Evolutionary conservation across 37 sponge, comb jelly and placozoan genomes (phyloP).

Genomic region (Geodia barretti): DNA sequence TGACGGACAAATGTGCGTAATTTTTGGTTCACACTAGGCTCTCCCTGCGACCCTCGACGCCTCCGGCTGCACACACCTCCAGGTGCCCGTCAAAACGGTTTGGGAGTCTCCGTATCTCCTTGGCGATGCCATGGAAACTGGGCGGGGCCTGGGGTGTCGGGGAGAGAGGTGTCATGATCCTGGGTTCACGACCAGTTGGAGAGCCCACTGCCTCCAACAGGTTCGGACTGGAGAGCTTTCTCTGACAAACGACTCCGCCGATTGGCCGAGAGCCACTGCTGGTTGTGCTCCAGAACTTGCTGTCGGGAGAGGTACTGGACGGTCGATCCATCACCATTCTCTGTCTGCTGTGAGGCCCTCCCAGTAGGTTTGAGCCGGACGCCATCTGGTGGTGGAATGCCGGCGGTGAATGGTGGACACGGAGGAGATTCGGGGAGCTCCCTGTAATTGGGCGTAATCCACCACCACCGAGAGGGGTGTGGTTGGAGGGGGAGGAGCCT

Average conservation of each 20-base stretch:
- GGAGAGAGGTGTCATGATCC: background rate
- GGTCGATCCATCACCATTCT: background rate
- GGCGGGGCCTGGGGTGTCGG: background rate
- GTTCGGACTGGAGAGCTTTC: background rate
- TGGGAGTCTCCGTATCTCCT: background rate
- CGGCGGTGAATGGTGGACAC: background rate
- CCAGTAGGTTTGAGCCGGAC: background rate
- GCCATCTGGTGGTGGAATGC: background rate
- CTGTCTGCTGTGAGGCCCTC: background rate
- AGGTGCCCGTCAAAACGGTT: background rate
- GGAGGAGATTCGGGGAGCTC: background rate
- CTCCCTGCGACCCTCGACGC: background rate
- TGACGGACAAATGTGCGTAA: constrained; percentile 8
- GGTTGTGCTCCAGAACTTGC: too few species aligned
- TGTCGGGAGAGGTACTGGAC: constrained; percentile 4
- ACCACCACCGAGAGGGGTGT: background rate
- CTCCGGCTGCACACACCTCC: background rate
- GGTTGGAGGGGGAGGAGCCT: background rate
- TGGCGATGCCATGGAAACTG: background rate
- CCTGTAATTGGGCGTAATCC: background rate
- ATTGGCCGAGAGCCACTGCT: too few species aligned
- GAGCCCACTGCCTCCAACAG: background rate
- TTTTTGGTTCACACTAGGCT: constrained; percentile 1
- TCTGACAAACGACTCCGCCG: background rate
- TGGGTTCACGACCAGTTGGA: background rate